These are phyloP conservation scores for Huso huso DNA, from an alignment of 2,797 vertebrate species.

Conservation along the genomic window DNA sequence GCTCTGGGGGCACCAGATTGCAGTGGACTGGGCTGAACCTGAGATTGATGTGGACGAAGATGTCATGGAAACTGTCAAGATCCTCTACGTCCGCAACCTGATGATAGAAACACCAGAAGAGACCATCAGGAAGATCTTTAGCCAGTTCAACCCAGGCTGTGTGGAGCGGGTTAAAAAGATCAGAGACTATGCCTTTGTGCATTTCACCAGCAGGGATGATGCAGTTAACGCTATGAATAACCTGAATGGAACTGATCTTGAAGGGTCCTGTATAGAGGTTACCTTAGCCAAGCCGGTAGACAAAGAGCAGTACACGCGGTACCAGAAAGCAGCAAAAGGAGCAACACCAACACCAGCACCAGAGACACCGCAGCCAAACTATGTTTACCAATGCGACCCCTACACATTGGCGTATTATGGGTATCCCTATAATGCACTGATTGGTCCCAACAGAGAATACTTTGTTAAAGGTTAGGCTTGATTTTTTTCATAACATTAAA, in stretches of 20 bases:
- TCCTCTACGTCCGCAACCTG: conserved; percentile 94
- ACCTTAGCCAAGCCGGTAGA: conserved; percentile 96
- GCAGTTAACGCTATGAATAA: conserved; percentile 91
- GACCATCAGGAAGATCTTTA: conserved; percentile 80
- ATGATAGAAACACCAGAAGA: conserved; percentile 98
- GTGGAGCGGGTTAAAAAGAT: conserved; percentile 98
- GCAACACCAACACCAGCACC: conserved; percentile 34
- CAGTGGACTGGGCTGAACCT: conserved; percentile 97
- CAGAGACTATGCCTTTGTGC: conserved; percentile 94
- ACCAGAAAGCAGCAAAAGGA: conserved; percentile 95
- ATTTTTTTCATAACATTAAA: conserved; percentile 8
- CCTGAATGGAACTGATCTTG: conserved; percentile 88
- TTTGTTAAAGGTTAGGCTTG: conserved; percentile 91
- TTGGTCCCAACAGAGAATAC: conserved; percentile 97
- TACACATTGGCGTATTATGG: conserved; percentile 92
- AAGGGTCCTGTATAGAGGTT: conserved; percentile 93
- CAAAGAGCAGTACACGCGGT: conserved; percentile 95
- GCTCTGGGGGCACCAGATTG: conserved; percentile 97
- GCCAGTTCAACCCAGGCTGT: conserved; percentile 91
- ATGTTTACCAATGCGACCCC: conserved; percentile 93
- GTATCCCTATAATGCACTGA: conserved; percentile 93
- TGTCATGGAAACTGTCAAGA: conserved; percentile 98
- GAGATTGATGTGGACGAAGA: conserved; percentile 98
- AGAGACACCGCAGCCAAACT: conserved; percentile 71
- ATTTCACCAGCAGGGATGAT: conserved; percentile 89